Base-by-base conservation (phyloP, 2,888 invertebrate genomes). In the Drosophila kanekoi region DNA sequence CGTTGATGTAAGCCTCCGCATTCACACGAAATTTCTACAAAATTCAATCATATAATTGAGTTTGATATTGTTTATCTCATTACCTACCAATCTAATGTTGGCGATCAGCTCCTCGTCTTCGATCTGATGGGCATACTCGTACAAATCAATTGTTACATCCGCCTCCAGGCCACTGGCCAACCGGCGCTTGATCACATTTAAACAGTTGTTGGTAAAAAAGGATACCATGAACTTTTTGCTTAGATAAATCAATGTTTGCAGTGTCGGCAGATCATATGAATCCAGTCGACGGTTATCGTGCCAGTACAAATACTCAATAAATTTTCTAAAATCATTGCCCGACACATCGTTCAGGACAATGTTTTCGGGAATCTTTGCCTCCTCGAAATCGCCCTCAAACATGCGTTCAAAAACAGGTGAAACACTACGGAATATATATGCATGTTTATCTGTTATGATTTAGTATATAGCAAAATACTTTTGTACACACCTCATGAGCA, bases 381-480 rank as follows among this genome's bases (percentile, higher is more conserved):
- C 79, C 14, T 75, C 66, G n/a, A 81, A 80, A 6, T 72, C 61
- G 13, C 79, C 79, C 1, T 75, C 62, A 43, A 80, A 80, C 79
- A 80, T 80, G 20, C 79, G 79, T 18, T 81, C 79, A 40, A 80
- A 80, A 1, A 80, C 79, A 8, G 79, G 79, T 0, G 79, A 79
- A 1, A 52, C 64, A 43, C 75, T 76, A 11, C 1, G 14, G 2
- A 44, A 5, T 3, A 28, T 3, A 13, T 32, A 32, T 33, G 14
- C 35, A 18, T n/a, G 18, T 14, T 4, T 59, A 9, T 14, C 1
- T 23, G 8, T 14, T 38, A 16, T 4, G 10, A 0, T 51, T 32
- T 1, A 1, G n/a, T 23, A 16, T 13, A 53, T 2, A 6, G 4
- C 18, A 3, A 3, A 33, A 20, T 23, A 10, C 11, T 23, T 2